Conservation (phyloP, 2,797 vertebrate genomes). For the Hephaestus fuliginosus region DNA sequence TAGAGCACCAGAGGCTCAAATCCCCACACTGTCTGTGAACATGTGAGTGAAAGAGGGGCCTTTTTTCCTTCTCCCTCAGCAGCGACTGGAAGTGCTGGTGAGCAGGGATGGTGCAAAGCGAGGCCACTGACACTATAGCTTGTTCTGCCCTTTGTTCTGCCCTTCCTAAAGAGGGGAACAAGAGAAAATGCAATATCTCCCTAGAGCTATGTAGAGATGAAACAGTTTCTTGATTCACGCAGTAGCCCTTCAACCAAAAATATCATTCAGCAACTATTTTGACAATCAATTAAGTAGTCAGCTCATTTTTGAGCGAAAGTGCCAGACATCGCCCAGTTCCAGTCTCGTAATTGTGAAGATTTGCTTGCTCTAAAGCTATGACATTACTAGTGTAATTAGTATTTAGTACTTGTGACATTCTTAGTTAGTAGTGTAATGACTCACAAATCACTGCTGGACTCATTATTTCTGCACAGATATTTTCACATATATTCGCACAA, state of each 20-base stretch:
- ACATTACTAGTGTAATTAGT: background rate
- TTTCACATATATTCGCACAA: background rate
- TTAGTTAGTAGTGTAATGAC: background rate
- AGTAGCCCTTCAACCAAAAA: background rate
- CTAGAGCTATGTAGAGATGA: slow-evolving; percentile 11
- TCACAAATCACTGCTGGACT: background rate
- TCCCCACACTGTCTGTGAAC: slow-evolving; percentile 41
- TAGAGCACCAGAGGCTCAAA: slow-evolving; percentile 47
- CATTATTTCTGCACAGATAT: background rate
- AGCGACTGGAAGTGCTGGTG: slow-evolving; percentile 29
- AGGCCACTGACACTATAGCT: slow-evolving; percentile 40
- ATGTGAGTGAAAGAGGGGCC: slow-evolving; percentile 42
- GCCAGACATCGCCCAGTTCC: background rate
- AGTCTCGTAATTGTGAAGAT: background rate
- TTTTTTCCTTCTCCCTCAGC: slow-evolving; percentile 28
- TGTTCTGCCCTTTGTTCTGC: slow-evolving; percentile 57
- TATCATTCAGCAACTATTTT: background rate
- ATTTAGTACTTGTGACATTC: background rate
- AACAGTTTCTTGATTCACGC: slow-evolving; percentile 17
- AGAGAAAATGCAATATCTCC: slow-evolving; percentile 29
- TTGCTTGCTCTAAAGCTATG: background rate
- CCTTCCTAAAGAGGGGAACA: slow-evolving; percentile 11
- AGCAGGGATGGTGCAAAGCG: slow-evolving; percentile 37
- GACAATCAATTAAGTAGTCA: slow-evolving; percentile 6
- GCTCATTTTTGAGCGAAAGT: background rate